Base-by-base conservation (phyloP, 1,140 invertebrate genomes). In the Caenorhabditis remanei region DNA sequence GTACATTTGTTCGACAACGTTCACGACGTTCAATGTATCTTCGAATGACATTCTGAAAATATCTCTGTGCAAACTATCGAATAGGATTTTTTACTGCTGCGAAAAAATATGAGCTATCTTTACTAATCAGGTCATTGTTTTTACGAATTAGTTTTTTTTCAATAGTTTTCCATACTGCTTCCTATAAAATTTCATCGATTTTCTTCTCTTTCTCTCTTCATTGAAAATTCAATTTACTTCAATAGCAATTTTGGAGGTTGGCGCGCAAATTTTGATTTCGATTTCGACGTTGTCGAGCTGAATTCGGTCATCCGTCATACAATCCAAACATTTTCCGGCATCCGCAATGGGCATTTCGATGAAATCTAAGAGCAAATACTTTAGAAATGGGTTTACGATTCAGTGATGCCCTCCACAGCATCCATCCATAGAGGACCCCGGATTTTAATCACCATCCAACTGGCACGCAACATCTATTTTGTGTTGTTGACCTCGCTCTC, bases 241-340 rank as follows among this genome's bases (percentile, higher is more conserved):
- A 24, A 79, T 79, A 50, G 71, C 71, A 11, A 32, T 21, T 79
- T 79, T 79, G 71, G 19, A 79, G 2, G 46, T 79, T n/a, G 71
- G 43, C 71, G 71, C 46, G 46, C 71, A 79, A 50, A 79, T 79
- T 50, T 79, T 79, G 43, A 79, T 53, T 53, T 79, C 71, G 71
- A 79, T 79, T 79, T 79, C 71, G 19, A 79, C 71, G n/a, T 41
- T 43, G 53, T 79, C 46, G 21, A 79, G 46, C 14, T 19, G 71
- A 79, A 79, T 50, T 79, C 46, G 46, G n/a, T 79, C 71, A n/a
- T 79, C 71, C 32, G 71, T 79, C 71, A 79, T 79, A 79, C 71
- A 79, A 50, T 79, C 71, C 71, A 79, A 79, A 50, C 71, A 79
- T 50, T 79, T 79, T 50, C n/a, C 71, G 9, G 71, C 71, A 50